Base-by-base conservation (phyloP, 2,888 invertebrate genomes). In the Oscheius sp. region DNA sequence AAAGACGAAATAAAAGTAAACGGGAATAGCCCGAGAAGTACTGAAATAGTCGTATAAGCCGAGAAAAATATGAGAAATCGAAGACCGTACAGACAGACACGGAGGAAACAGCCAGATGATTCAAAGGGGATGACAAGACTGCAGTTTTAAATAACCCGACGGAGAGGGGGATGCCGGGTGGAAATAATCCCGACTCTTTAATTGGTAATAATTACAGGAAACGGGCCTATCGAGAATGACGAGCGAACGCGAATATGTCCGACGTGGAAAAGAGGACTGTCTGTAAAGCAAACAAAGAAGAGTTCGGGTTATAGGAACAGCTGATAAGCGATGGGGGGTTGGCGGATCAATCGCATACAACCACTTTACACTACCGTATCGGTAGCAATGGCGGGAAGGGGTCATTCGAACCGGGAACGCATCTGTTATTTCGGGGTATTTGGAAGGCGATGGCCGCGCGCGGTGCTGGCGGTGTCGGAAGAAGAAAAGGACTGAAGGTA, bases 201-300 rank as follows among this genome's bases (percentile, higher is more conserved):
- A 43, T 21, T 35, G 63, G 43, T 13, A 63, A 18, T 7, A 43
- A 6, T n/a, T 21, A 27, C n/a, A 23, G 27, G 23, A 61, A 21
- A 9, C n/a, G 18, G 12, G n/a, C 41, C 29, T 18, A 59, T 29
- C 21, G 63, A n/a, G 21, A 63, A 25, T 21, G 25, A 21, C 21
- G 58, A 58, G 12, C 25, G 27, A 58, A 27, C 23, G 58, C 5
- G 56, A 21, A 49, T 7, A 5, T 16, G 49, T 18, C 35, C 35
- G 21, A 49, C 3, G n/a, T 49, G 49, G 49, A 21, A 49, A 49
- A 49, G 49, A 21, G 6, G 49, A 18, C 21, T 49, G 16, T 43
- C 61, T 41, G 61, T 61, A 61, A 43, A 21, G 45, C 43, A 61
- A 61, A 61, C 61, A 61, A 61, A 59, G 59, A 2, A 9, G 55